Conservation (phyloP, 2,797 vertebrate species). For the Mormyrus proboscirostris region DNA sequence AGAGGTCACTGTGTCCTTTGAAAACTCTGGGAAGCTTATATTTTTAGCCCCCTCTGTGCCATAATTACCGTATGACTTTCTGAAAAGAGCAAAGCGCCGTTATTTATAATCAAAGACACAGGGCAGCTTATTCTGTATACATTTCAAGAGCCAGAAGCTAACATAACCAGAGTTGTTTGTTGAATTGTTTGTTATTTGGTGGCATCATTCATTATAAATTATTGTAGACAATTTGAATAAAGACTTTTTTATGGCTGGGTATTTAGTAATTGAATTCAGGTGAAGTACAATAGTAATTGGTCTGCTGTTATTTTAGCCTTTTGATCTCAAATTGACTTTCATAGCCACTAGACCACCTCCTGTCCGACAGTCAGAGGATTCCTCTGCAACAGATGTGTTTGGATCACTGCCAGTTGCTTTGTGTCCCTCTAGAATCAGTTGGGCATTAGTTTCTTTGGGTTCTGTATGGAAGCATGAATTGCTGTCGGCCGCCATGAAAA, state of each 20-base stretch:
- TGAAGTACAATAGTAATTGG: background rate
- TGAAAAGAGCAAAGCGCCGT: background rate
- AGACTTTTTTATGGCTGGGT: background rate
- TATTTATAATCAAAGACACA: conserved; percentile 6
- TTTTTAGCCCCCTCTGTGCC: background rate
- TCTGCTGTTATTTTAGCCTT: background rate
- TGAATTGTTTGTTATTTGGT: background rate
- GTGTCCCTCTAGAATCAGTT: background rate
- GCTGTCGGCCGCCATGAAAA: background rate
- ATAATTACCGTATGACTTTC: conserved; percentile 6
- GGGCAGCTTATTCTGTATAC: background rate
- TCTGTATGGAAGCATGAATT: background rate
- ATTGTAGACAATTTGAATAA: background rate
- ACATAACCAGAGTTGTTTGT: background rate
- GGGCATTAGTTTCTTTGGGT: background rate
- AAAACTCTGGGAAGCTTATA: conserved; percentile 6
- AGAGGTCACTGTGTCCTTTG: conserved; percentile 6
- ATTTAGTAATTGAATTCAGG: background rate
- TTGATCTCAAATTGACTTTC: background rate
- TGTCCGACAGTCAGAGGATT: background rate
- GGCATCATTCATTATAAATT: background rate
- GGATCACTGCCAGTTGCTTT: background rate
- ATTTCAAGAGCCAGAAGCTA: background rate
- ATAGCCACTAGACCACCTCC: background rate
- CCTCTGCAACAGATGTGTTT: background rate